phyloP scores from a whole-genome alignment of 2,888 invertebrate species.

The Drosophila longiperda region DNA sequence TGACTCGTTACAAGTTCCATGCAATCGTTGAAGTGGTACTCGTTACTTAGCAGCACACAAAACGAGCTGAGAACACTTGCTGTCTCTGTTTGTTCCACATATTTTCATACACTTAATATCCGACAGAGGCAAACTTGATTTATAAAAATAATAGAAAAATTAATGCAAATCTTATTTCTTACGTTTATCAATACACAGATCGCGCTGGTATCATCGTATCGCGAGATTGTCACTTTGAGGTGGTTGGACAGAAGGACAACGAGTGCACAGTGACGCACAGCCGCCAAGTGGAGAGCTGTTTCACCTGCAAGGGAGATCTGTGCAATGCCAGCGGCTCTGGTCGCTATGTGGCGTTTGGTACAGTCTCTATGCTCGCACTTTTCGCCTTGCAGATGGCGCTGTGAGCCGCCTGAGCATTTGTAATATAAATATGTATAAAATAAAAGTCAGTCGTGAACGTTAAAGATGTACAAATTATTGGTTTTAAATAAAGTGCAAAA shows the following conservation, averaged over 20 bases:
- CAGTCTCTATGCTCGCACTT: slow-evolving; percentile 70
- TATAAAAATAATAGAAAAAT: not conserved
- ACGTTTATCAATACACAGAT: slow-evolving; percentile 50
- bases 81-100: not conserved
- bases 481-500: slow-evolving; percentile 26
- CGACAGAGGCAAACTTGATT: not conserved
- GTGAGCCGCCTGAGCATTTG: slow-evolving; percentile 45
- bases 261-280: slow-evolving; percentile 82
- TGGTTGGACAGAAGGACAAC: slow-evolving; percentile 77
- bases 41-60: not conserved
- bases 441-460: slow-evolving; percentile 25
- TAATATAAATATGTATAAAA: slow-evolving; percentile 12
- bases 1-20: too few relatives aligned
- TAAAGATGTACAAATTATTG: slow-evolving; percentile 14
- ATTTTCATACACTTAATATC: not conserved
- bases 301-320: slow-evolving; percentile 89
- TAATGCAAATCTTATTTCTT: not conserved
- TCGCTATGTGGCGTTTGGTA: slow-evolving; percentile 69
- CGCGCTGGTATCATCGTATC: slow-evolving; percentile 82
- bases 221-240: slow-evolving; percentile 83
- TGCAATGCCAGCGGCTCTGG: slow-evolving; percentile 86
- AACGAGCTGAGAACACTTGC: not conserved
- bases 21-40: too few relatives aligned
- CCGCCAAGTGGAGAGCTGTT: slow-evolving; percentile 85
- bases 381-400: slow-evolving; percentile 71